Evolutionary conservation across 2,888 invertebrate genomes (phyloP), one percentile per base, ranked within the genome.

Genomic region (Celastrina argiolus): DNA sequence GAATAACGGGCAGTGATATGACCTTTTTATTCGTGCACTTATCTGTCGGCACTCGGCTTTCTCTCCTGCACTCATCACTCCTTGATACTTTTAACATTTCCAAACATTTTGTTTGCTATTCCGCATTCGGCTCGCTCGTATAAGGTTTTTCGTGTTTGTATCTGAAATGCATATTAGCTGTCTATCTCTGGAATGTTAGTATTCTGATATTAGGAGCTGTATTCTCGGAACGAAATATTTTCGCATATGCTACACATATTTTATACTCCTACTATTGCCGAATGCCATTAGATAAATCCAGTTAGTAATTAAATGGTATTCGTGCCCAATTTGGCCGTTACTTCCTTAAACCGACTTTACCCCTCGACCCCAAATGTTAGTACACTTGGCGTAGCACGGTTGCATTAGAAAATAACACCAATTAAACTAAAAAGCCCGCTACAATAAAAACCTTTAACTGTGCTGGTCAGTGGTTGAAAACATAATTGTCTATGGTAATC

Each of bases 401-500:
- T 68, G 68, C 70, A 72, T 69, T 74, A 76, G 74, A 77, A 74
- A 78, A 81, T 34, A 78, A 78, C 76, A 81, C 81, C 81, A 87
- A 88, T 88, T 87, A 84, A 86, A 88, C 87, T 88, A 87, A 88
- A 88, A 89, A 71, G 87, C 84, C 84, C 77, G 78, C 77, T 79
- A 80, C 84, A 82, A 84, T 87, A 89, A 89, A 89, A 89, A 88
- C 83, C 85, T 83, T 83, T 78, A 80, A 83, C 81, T 85, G 86
- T 83, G 84, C 84, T 84, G 84, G 80, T 75, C 76, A 77, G 79
- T 77, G 84, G 85, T 81, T 81, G 81, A 81, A 81, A 82, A 85
- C 85, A 86, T 87, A 88, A 88, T 88, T 84, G 87, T 87, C 82
- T 80, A 84, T 84, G 81, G 87, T 88, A 87, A 88, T 87, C 84